Evolutionary conservation across 1,140 invertebrate genomes (phyloP), one percentile per base, ranked within the genome.

Genomic region (Pantala flavescens): DNA sequence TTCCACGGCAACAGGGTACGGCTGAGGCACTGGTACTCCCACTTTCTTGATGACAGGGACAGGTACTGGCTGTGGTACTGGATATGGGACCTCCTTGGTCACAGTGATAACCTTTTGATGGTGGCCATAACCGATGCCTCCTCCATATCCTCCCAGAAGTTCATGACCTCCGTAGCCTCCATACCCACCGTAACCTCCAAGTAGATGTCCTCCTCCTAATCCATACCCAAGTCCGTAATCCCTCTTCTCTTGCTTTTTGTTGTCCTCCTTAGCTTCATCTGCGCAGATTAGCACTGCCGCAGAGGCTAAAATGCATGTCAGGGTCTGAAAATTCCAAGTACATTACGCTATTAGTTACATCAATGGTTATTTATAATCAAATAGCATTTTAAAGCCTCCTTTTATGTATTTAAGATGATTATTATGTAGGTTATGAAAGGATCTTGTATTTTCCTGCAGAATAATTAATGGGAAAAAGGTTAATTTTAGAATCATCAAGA

Each of bases 191-290:
- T 36, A 36, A 36, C 28, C 28, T 36, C 28, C 28, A n/a, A 70
- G 63, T 11, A n/a, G n/a, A 11, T 70, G 23, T 21, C n/a, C n/a
- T 21, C 63, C 63, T 3, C 63, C 63, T 2, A 70, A 23, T 23
- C 74, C 74, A 63, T 75, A 75, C 16, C 74, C 74, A 16, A 76
- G 74, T 23, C 74, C 74, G 11, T n/a, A 75, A 23, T 55, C 28
- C 28, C 28, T 36, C 11, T 70, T 24, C 71, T 73, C 73, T 24
- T 73, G 21, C n/a, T 43, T 49, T 55, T 70, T 76, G 9, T 14
- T 36, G 49, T 19, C 24, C 63, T 70, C n/a, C 11, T 70, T 36
- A 36, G 28, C 63, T 70, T 70, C 63, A 3, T 70, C 23, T n/a
- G 63, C 63, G 23, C 11, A 70, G 2, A 11, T 11, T 11, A 70